Base-by-base conservation (phyloP, 2,797 vertebrate genomes). In the Phataginus tetradactyla region DNA sequence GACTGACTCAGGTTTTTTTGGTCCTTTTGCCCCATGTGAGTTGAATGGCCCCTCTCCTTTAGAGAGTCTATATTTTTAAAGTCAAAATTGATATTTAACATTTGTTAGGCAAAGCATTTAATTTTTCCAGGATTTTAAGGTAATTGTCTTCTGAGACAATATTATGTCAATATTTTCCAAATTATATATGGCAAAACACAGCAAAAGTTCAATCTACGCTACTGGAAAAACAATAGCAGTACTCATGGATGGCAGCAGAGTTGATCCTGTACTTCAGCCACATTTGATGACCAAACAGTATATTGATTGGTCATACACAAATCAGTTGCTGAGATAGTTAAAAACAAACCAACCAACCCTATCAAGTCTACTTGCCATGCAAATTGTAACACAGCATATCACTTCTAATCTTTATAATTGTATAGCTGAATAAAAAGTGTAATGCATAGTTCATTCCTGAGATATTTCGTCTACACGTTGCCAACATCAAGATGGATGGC, bases 341-440 rank as follows among this genome's bases (percentile, higher is more conserved):
- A 89, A 95, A 79, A 11, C 7, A 42, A 81, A 63, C 32, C 72
- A 93, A 75, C 32, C 29, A 92, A 37, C 27, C 20, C 10, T 55
- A 57, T 6, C 2, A 51, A 90, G 15, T 94, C 20, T 86, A 45
- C 3, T 34, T 74, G 17, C 23, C 37, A 69, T 53, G 37, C 20
- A 94, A 75, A 84, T 27, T 93, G 7, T 83, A 95, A 74, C 51
- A 79, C 1, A 88, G 14, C 14, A 42, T 59, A 93, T 34, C 8
- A 42, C 3, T 27, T 81, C 25, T 14, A 91, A 17, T 68, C 20
- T 95, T 93, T 88, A 23, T 55, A 71, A 75, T 92, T 79, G 74
- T 93, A 68, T 45, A 93, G 49, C 13, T 96, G 80, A 66, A 90
- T 89, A 86, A 90, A 92, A 86, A 71, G 25, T 49, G 42, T 81